Evolutionary conservation across 1,140 invertebrate species (phyloP).

Genomic region (Paraescarpia echinospica): DNA sequence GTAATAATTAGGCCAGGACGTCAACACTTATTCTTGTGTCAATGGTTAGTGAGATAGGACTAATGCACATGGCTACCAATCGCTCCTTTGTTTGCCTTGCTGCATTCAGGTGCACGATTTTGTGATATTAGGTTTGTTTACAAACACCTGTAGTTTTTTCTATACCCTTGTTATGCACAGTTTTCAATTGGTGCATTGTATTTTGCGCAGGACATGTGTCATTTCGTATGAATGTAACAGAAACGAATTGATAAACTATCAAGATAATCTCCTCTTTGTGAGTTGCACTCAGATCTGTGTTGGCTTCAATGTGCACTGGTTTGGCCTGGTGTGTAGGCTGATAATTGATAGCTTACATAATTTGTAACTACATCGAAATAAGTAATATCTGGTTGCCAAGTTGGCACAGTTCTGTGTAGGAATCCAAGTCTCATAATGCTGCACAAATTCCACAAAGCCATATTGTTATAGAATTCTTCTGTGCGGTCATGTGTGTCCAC

Average conservation of each 20-base stretch:
- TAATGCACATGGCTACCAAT: background rate
- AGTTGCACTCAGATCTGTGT: background rate
- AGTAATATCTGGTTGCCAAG: background rate
- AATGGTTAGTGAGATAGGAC: background rate
- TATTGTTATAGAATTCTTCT: background rate
- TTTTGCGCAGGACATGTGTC: background rate
- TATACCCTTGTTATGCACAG: background rate
- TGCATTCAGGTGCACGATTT: background rate
- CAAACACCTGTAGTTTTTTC: background rate
- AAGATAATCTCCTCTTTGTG: background rate
- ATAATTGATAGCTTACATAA: background rate
- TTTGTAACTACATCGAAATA: background rate
- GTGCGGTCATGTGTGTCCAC: background rate
- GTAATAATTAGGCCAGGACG: background rate
- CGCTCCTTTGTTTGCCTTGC: background rate
- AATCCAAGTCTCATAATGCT: background rate
- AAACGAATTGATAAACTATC: background rate
- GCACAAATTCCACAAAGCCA: too few species aligned
- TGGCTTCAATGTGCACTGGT: background rate
- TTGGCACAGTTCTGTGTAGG: background rate
- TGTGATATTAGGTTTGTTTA: constrained; percentile 6
- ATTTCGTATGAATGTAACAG: background rate
- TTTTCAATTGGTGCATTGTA: constrained; percentile 1
- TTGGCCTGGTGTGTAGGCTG: background rate
- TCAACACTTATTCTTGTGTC: background rate